phyloP scores from a whole-genome alignment of 1,140 invertebrate species.

The Wiebesia pumilae region DNA sequence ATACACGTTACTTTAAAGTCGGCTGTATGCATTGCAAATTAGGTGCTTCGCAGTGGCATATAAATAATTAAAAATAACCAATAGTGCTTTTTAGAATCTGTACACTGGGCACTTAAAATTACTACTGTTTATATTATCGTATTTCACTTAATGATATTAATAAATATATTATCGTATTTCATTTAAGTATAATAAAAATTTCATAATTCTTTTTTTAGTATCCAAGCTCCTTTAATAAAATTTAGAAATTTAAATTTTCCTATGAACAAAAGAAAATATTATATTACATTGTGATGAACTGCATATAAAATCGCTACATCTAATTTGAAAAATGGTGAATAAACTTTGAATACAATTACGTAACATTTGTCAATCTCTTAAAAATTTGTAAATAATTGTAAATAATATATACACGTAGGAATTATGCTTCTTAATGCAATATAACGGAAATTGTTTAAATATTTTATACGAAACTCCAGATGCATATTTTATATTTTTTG shows the following conservation, averaged over 20 bases:
- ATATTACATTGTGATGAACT: conserved; percentile 5
- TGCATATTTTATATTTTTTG: background rate
- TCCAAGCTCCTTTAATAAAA: background rate
- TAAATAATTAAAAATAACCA: background rate
- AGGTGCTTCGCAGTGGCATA: background rate
- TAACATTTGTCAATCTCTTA: background rate
- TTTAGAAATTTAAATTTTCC: conserved; percentile 36
- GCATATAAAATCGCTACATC: conserved; percentile 2
- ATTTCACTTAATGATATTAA: background rate
- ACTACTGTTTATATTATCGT: background rate
- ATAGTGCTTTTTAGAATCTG: background rate
- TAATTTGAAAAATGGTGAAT: conserved; percentile 2
- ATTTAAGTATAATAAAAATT: no score
- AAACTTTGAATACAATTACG: background rate
- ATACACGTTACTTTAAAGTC: background rate
- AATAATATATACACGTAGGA: background rate
- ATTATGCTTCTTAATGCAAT: background rate
- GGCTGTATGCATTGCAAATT: background rate
- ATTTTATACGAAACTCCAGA: no score
- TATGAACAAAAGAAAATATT: background rate
- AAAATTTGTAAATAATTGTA: background rate
- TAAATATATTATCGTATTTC: background rate
- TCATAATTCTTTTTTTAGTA: background rate
- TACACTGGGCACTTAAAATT: background rate
- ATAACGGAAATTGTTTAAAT: background rate